phyloP scores from a whole-genome alignment of 2,113 vertebrate genomes.

The Chroicocephalus ridibundus region DNA sequence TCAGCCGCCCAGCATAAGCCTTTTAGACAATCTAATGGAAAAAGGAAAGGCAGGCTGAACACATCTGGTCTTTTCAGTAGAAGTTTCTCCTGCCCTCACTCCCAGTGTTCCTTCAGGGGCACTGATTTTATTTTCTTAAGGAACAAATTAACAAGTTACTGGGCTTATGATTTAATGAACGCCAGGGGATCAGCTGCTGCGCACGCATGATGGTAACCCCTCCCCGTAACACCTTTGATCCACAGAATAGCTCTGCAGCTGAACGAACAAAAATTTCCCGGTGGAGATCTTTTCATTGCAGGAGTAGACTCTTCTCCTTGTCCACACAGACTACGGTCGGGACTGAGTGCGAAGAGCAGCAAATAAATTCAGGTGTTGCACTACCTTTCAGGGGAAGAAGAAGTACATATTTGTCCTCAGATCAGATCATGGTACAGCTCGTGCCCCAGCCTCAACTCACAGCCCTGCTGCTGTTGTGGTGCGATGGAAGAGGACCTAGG shows the following conservation, averaged over 20 bases:
- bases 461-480: neutral
- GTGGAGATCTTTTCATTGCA: neutral
- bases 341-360: neutral
- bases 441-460: neutral
- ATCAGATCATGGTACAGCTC: neutral
- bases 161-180: neutral
- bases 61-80: neutral
- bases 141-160: neutral
- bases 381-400: neutral
- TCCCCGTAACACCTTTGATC: fast-evolving
- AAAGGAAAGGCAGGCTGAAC: neutral
- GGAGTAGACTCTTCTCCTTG: neutral
- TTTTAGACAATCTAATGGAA: neutral
- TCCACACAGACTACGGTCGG: neutral
- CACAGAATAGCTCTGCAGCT: neutral
- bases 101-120: neutral
- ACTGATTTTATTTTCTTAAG: neutral
- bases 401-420: neutral
- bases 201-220: fast-evolving
- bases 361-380: neutral
- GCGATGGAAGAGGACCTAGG: neutral
- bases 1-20: neutral
- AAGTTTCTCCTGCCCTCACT: neutral
- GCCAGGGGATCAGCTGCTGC: neutral
- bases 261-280: neutral